Percentiles rank a stretch among this genome's conserved stretches.
Conservation (phyloP, 2,888 invertebrate species). For the Adineta ricciae region DNA sequence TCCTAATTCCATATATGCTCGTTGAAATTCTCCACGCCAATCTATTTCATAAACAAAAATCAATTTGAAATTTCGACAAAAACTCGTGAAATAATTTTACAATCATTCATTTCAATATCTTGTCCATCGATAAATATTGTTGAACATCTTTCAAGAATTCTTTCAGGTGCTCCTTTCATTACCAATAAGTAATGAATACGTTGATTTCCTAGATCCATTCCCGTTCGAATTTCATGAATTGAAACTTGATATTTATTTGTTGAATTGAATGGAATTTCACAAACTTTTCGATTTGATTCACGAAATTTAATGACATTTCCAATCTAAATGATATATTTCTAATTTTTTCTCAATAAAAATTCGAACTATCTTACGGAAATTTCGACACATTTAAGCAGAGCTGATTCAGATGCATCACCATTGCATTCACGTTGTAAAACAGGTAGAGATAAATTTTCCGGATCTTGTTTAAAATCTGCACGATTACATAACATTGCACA, state of each 20-base stretch:
- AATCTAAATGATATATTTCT: slow-evolving; percentile 37
- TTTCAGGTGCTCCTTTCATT: slow-evolving; percentile 87
- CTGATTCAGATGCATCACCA: slow-evolving; percentile 54
- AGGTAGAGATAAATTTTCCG: slow-evolving; percentile 66
- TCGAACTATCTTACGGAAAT: slow-evolving; percentile 35
- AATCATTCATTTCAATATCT: slow-evolving; percentile 62
- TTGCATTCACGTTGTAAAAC: slow-evolving; percentile 47
- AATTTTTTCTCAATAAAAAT: too few species aligned
- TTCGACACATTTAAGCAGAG: slow-evolving; percentile 50
- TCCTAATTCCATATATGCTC: slow-evolving; percentile 72
- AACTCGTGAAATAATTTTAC: too few species aligned
- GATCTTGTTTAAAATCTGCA: slow-evolving; percentile 91
- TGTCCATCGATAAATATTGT: slow-evolving; percentile 84
- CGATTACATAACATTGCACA: slow-evolving; percentile 93
- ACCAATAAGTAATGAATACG: slow-evolving; percentile 60
- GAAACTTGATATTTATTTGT: slow-evolving; percentile 57
- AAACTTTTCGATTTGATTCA: slow-evolving; percentile 45
- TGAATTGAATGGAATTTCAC: slow-evolving; percentile 54
- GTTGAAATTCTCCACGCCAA: slow-evolving; percentile 87
- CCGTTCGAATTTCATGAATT: slow-evolving; percentile 76
- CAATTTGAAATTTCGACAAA: too few species aligned
- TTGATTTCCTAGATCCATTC: slow-evolving; percentile 56
- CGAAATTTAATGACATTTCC: slow-evolving; percentile 46
- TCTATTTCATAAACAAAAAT: slow-evolving; percentile 49
- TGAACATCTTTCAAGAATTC: slow-evolving; percentile 76